Evolutionary conservation across 1,140 invertebrate genomes (phyloP).

Genomic region (Lasaia peninsularis): DNA sequence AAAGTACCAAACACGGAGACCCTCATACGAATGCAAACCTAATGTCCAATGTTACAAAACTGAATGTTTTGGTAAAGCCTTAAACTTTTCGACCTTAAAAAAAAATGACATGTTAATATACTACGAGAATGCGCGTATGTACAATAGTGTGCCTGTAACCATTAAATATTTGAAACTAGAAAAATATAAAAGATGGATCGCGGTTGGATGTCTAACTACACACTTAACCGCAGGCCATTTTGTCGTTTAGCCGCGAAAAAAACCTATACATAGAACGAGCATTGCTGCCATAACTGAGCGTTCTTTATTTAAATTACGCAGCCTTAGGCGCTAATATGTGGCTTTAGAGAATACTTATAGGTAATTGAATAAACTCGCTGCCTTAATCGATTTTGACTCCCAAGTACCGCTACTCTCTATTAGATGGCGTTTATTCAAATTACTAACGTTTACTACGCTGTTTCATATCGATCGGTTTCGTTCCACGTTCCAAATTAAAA

Average conservation of each 20-base stretch:
- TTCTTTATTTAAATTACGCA: conserved; percentile 37
- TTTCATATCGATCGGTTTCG: background rate
- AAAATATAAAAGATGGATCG: conserved; percentile 21
- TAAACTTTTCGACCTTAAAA: no score
- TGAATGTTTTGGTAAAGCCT: no score
- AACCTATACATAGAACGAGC: conserved; percentile 27
- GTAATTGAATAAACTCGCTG: conserved; percentile 39
- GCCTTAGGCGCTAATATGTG: conserved; percentile 31
- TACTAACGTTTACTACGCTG: background rate
- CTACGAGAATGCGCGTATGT: background rate
- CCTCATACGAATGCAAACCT: no score
- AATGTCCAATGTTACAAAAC: no score
- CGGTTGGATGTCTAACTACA: conserved; percentile 28
- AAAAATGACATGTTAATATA: background rate
- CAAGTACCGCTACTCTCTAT: conserved; percentile 43
- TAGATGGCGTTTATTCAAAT: conserved; percentile 49
- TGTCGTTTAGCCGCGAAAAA: conserved; percentile 28
- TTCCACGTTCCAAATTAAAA: conserved; percentile 9
- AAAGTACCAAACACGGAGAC: no score
- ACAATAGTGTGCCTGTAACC: conserved; percentile 8
- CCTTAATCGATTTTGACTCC: conserved; percentile 40
- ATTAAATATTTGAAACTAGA: conserved; percentile 16
- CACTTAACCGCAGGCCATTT: conserved; percentile 32
- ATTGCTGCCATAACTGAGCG: conserved; percentile 28
- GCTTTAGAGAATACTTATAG: conserved; percentile 29